Percentiles rank a stretch among this genome's conserved stretches.
These are phyloP conservation scores for Halcyon leucocephala DNA, from an alignment of 2,797 vertebrate species.

Conservation along the genomic window DNA sequence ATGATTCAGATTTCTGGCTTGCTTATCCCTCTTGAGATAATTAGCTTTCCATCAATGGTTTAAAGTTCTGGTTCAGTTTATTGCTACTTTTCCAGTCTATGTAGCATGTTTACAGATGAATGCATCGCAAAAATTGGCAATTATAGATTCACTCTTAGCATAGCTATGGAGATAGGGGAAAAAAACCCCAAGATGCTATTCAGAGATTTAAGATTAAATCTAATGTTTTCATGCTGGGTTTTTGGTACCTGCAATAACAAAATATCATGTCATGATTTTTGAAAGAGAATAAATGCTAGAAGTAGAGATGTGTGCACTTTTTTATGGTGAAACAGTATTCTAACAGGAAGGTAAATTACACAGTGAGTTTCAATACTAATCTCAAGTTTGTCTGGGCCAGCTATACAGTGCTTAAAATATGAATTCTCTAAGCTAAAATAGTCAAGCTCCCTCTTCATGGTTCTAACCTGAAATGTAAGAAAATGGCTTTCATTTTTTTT, in stretches of 20 bases:
- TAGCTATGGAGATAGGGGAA: not conserved
- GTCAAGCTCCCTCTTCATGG: not conserved
- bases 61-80: conserved; percentile 7
- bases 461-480: not conserved
- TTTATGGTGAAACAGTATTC: not conserved
- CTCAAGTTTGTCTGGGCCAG: rapidly evolving
- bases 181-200: not conserved
- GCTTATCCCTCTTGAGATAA: not conserved
- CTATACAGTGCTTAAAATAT: not conserved
- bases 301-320: not conserved
- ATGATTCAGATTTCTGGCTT: not conserved
- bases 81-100: conserved; percentile 12
- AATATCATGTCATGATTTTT: not conserved
- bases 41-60: not conserved
- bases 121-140: not conserved
- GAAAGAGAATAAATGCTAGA: not conserved
- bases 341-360: not conserved
- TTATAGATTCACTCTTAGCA: not conserved
- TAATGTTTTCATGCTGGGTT: not conserved
- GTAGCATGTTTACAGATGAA: conserved; percentile 30
- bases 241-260: not conserved
- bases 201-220: not conserved
- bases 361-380: not conserved
- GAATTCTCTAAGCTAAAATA: not conserved
- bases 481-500: not conserved